Base-by-base conservation (phyloP, 2,113 vertebrate genomes). In the Clupea harengus region DNA sequence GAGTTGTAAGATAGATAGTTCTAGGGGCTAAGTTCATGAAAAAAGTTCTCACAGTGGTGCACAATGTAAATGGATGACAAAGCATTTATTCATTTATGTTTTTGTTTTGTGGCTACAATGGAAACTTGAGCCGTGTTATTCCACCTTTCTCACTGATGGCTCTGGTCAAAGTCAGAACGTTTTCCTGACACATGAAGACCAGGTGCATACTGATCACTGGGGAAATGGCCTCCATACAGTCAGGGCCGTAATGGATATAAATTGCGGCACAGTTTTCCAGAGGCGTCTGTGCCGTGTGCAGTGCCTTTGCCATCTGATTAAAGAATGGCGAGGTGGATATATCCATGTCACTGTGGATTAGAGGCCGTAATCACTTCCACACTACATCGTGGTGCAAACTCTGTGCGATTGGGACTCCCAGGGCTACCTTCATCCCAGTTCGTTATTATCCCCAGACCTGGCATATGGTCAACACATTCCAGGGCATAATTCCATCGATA, bases 301-400 rank as follows among this genome's bases (percentile, higher is more conserved):
- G 11, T 39, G 72, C 93, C 93, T 94, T 92, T 93, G 89, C 91
- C 91, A 92, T 93, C 92, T 93, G 93, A 95, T 93, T 93, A 93
- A 91, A 92, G 89, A 90, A 88, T 91, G 91, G 88, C 84, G 91
- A 91, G 92, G 89, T 88, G 87, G 87, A 92, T 90, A 92, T 94
- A 93, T 94, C 92, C 90, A 93, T 94, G 93, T 95, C 93, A 93
- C 85, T 64, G 90, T 84, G 92, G 92, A 92, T 94, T 93, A 94
- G 92, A 87, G 86, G 81, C 91, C 87, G 86, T 95, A 94, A 95
- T 94, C 92, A 94, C 93, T 94, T 93, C 93, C 94, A 94, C 92
- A 91, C 93, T 88, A 78, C 84, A 82, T 91, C 91, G 82, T 90
- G 86, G 84, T 89, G 91, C 86, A 87, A 85, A 25, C 28, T 11